Evolutionary conservation across 2,113 vertebrate species (phyloP), one percentile per base, ranked within the genome.

Genomic region (Equus quagga): DNA sequence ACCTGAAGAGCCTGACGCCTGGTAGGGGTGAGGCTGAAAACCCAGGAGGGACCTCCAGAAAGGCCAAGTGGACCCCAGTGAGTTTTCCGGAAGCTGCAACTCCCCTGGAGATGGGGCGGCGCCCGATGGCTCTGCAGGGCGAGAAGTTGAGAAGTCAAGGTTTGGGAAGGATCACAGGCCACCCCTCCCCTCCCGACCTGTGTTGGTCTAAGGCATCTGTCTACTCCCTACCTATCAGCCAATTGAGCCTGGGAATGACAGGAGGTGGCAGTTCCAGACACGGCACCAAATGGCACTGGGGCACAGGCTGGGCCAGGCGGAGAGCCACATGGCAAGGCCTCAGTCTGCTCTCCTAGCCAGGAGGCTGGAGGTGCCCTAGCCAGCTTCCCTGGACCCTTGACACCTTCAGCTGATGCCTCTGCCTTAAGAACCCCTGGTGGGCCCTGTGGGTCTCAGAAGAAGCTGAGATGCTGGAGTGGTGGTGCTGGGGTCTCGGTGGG

Each of bases 141-240:
- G 14, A 62, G 49, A 31, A 41, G 36, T 41, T 41, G 36, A 41
- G 36, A 41, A 12, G 33, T 19, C 0, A 11, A 14, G 54, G 3
- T n/a, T 24, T 11, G 65, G 46, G 41, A 46, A 33, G 33, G n/a
- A 3, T 15, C 26, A 8, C 41, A 2, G 8, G 56, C 1, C 0
- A 3, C 54, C 23, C 9, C 24, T 17, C 2, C 8, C 5, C 5
- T 8, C 36, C 58, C 0, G 0, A 46, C 36, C 1, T 6, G 10
- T 19, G 13, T 8, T 51, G 69, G 21, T 19, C 60, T 28, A 19
- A 73, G 64, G 56, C 8, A 6, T 31, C 54, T 41, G 36, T 41
- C 36, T 41, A 41, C 54, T 89, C 15, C 12, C 67, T 26, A 46
- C 76, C 81, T 0, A 0, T 65, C 9, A 18, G 28, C 21, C 8